Base-by-base conservation (phyloP, 1,140 invertebrate species). In the Melitaea cinxia region DNA sequence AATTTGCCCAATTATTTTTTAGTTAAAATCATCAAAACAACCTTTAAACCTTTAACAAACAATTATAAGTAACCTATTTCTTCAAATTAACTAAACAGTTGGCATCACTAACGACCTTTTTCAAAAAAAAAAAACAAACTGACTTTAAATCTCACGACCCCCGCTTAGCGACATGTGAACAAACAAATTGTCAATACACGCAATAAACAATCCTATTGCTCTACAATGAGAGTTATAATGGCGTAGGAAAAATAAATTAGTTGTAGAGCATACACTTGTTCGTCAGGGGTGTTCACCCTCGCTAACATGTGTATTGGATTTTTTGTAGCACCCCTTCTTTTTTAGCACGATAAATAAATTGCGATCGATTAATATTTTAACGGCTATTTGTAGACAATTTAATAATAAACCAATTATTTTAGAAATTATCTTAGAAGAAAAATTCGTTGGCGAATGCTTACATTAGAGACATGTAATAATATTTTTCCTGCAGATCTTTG, bases 151-250 rank as follows among this genome's bases (percentile, higher is more conserved):
- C 78, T 77, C 74, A 75, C 69, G 80, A 83, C 83, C 85, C 80
- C 81, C 79, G 71, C 78, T 72, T 69, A 53, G 82, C 70, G 76
- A 83, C 86, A 89, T 89, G 83, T 89, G 86, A 85, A 85, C 78
- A 89, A 87, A 87, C 84, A 87, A 73, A 82, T 73, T 65, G 57
- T 12, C 12, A 33, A 28, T 26, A 7, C 10, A 53, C 9, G 12
- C 10, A 37, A 24, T 7, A 24, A 60, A 23, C 21, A 33, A 4
- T 63, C 53, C 65, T 82, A 78, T 57, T 0, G 0, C 17, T 0
- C 23, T n/a, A n/a, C 0, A 33, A 59, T 78, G 80, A 66, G 65
- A 50, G 35, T 55, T 61, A 73, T 37, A 64, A 67, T 77, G 12
- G 52, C 62, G 56, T 15, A 4, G 37, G 15, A 37, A 68, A 65